phyloP scores from a whole-genome alignment of 2,797 vertebrate species.

The Hydrolagus colliei region DNA sequence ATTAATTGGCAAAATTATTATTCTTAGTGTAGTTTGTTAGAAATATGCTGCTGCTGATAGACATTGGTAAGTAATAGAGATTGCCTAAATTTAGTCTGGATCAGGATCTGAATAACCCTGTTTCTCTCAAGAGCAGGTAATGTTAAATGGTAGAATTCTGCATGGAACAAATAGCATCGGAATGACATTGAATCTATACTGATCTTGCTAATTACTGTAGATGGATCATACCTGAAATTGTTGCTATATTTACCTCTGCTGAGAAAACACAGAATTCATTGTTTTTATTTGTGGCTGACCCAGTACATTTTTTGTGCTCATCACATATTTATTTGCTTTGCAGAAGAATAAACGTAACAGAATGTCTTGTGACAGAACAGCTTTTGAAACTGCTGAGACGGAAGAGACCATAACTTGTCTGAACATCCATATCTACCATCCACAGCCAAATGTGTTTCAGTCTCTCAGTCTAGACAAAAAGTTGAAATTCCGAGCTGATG shows the following conservation, averaged over 20 bases:
- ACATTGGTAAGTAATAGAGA: too few relatives aligned
- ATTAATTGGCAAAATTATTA: too few relatives aligned
- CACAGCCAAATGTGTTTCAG: conserved; percentile 61
- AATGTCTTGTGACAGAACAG: conserved; percentile 40
- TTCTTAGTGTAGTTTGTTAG: too few relatives aligned
- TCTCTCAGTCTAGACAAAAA: conserved; percentile 51
- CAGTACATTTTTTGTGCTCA: too few relatives aligned
- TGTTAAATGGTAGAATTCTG: too few relatives aligned
- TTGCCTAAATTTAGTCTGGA: too few relatives aligned
- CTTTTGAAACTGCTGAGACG: conserved; percentile 61
- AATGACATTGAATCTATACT: too few relatives aligned
- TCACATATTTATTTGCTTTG: not conserved
- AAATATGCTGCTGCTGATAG: too few relatives aligned
- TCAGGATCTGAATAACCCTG: too few relatives aligned
- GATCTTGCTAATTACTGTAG: not conserved
- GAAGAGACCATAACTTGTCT: conserved; percentile 74
- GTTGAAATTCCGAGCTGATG: conserved; percentile 53
- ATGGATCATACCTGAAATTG: not conserved
- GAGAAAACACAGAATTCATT: not conserved
- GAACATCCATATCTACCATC: conserved; percentile 70
- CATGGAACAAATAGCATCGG: too few relatives aligned
- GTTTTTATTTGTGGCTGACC: not conserved
- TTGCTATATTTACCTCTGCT: not conserved
- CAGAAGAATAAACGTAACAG: not conserved
- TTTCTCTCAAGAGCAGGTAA: too few relatives aligned